Conservation (phyloP, 2,888 invertebrate genomes). For the Gasteruption jaculator region DNA sequence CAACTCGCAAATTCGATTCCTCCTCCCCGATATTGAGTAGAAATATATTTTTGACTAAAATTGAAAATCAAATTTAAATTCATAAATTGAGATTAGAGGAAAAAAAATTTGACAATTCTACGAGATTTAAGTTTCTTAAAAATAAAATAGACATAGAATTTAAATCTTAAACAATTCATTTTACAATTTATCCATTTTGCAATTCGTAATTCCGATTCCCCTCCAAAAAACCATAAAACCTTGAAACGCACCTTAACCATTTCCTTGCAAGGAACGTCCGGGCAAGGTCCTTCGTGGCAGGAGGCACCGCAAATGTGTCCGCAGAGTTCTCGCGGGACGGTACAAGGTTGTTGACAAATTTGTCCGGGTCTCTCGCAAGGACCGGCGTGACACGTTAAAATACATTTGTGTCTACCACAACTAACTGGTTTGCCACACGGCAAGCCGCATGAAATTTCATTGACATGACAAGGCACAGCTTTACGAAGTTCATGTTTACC, state of each 20-base stretch:
- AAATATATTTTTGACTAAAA: no score
- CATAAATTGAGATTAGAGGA: no score
- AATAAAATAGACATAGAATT: not conserved
- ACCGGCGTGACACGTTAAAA: slow-evolving; percentile 73
- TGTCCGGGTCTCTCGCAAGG: slow-evolving; percentile 64
- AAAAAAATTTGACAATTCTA: not conserved
- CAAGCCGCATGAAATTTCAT: slow-evolving; percentile 86
- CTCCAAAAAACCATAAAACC: not conserved
- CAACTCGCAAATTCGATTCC: not conserved
- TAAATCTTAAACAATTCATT: not conserved
- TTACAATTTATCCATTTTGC: no score
- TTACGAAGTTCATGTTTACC: slow-evolving; percentile 78
- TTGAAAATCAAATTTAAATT: no score
- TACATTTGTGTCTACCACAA: slow-evolving; percentile 84
- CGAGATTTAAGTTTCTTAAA: not conserved
- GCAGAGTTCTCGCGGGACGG: slow-evolving; percentile 63
- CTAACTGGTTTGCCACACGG: slow-evolving; percentile 76
- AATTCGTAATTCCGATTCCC: no score
- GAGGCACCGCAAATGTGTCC: slow-evolving; percentile 81
- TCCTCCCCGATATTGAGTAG: not conserved
- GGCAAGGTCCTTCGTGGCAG: slow-evolving; percentile 76
- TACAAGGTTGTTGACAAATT: slow-evolving; percentile 79
- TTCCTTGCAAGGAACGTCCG: slow-evolving; percentile 67
- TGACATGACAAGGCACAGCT: slow-evolving; percentile 83
- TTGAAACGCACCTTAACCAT: slow-evolving; percentile 54